Evolutionary conservation across 2,113 vertebrate genomes (phyloP).

Genomic region (Sigmodon hispidus): DNA sequence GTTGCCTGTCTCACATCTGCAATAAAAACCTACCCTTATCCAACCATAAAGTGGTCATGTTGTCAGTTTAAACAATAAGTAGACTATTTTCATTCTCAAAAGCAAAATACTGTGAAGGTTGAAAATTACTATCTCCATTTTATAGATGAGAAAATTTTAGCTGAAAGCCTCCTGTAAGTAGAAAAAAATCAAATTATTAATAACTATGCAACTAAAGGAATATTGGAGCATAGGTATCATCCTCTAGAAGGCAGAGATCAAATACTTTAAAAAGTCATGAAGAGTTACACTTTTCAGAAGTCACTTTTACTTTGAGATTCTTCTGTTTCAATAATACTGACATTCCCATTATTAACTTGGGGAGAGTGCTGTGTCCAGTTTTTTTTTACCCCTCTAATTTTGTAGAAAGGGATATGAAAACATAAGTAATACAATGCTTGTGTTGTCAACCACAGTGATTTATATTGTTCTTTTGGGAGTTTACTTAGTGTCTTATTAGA

Average conservation of each 20-base stretch:
- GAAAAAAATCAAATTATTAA: neutral
- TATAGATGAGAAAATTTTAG: neutral
- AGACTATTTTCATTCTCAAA: neutral
- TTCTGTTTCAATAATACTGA: neutral
- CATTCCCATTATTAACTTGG: neutral
- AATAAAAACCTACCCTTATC: too few relatives aligned
- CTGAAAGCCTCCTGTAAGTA: neutral
- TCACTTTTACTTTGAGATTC: neutral
- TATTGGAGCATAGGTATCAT: neutral
- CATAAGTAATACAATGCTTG: neutral
- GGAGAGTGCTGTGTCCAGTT: rapidly evolving
- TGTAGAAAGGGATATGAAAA: neutral
- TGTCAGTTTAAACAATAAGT: neutral
- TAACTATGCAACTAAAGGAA: neutral
- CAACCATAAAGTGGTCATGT: neutral
- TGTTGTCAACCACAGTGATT: neutral
- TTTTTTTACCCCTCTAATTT: neutral
- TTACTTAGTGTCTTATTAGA: neutral
- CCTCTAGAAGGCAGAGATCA: neutral
- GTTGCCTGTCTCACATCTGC: neutral
- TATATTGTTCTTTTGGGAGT: neutral
- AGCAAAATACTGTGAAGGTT: neutral
- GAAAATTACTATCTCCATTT: neutral
- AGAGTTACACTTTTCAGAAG: neutral
- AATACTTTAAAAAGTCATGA: neutral